These are phyloP conservation scores for Scrobipalpa costella DNA, from an alignment of 2,888 invertebrate species.

Conservation along the genomic window DNA sequence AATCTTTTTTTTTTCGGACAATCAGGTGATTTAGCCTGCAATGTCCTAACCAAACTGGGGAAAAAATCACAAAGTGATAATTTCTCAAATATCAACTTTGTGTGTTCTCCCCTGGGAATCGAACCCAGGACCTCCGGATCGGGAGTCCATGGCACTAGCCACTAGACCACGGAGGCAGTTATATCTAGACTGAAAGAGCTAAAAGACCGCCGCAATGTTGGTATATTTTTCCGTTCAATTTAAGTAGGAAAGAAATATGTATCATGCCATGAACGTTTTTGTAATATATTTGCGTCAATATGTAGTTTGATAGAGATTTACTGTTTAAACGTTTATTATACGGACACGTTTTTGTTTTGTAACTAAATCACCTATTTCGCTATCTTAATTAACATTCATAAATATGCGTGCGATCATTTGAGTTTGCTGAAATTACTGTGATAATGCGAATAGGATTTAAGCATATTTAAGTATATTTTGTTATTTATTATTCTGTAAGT, in stretches of 20 bases:
- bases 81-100: too few relatives aligned
- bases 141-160: too few relatives aligned
- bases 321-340: neutral
- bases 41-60: too few relatives aligned
- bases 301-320: neutral
- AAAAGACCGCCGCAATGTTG: neutral
- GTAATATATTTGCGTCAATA: neutral
- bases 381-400: neutral
- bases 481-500: constrained; percentile 18
- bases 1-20: too few relatives aligned
- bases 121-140: too few relatives aligned
- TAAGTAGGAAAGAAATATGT: neutral
- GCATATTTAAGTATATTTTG: constrained; percentile 38
- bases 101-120: too few relatives aligned
- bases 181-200: neutral
- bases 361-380: neutral
- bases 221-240: neutral
- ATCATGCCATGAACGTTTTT: neutral
- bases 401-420: constrained; percentile 13
- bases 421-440: constrained; percentile 43
- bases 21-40: too few relatives aligned
- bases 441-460: constrained; percentile 45
- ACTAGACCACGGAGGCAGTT: too few relatives aligned
- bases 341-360: too few relatives aligned
- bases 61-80: too few relatives aligned